phyloP scores from a whole-genome alignment of 2,888 invertebrate species.

The Hypomecis punctinalis region DNA sequence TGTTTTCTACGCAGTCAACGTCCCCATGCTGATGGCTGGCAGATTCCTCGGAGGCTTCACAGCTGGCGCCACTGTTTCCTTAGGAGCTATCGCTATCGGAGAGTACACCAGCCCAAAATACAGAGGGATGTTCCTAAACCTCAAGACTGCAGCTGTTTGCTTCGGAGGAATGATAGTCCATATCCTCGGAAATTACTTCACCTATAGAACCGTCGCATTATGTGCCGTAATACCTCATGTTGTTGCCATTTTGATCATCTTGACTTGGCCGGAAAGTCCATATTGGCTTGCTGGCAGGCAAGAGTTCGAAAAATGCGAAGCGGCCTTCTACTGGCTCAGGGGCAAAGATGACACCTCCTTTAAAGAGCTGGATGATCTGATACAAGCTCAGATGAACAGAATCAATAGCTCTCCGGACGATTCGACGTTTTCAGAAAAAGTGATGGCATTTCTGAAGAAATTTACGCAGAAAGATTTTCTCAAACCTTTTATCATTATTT shows the following conservation, averaged over 20 bases:
- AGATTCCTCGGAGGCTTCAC: slow-evolving; percentile 65
- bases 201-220: slow-evolving; percentile 56
- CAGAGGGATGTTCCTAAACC: slow-evolving; percentile 59
- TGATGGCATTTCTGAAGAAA: slow-evolving; percentile 39
- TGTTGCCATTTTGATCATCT: slow-evolving; percentile 54
- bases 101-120: slow-evolving; percentile 60
- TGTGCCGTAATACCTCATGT: slow-evolving; percentile 46
- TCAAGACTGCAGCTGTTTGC: slow-evolving; percentile 54
- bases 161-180: slow-evolving; percentile 54
- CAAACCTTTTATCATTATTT: slow-evolving; percentile 53
- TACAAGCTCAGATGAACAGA: slow-evolving; percentile 45
- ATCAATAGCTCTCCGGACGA: slow-evolving; percentile 17
- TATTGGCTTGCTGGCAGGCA: slow-evolving; percentile 79
- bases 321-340: slow-evolving; percentile 77
- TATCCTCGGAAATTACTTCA: slow-evolving; percentile 48
- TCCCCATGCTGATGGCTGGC: slow-evolving; percentile 56
- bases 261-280: slow-evolving; percentile 84
- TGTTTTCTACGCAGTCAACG: slow-evolving; percentile 59
- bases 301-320: slow-evolving; percentile 62
- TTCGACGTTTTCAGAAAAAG: slow-evolving; percentile 19
- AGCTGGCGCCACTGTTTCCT: slow-evolving; percentile 71
- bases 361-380: slow-evolving; percentile 45
- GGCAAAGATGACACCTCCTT: slow-evolving; percentile 54
- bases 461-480: slow-evolving; percentile 49
- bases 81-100: slow-evolving; percentile 62